Conservation (phyloP, 2,113 vertebrate species). For the Oenanthe oenanthe region DNA sequence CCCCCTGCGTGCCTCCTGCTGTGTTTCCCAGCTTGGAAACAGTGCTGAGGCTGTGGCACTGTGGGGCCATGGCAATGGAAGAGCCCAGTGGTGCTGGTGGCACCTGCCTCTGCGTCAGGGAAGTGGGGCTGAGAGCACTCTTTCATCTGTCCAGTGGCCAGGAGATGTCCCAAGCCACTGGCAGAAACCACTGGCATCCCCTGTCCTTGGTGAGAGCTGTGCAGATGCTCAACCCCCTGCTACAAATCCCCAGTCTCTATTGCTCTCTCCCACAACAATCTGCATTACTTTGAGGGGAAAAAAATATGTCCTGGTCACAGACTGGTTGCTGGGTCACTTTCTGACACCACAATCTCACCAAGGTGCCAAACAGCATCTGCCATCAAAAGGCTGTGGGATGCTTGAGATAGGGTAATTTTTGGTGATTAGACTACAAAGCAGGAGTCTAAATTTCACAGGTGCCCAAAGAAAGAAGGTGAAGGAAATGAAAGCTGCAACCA, state of each 20-base stretch:
- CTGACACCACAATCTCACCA: fast-evolving
- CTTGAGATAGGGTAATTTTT: fast-evolving
- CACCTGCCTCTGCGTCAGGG: fast-evolving
- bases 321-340: background rate
- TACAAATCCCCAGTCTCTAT: background rate
- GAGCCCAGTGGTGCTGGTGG: background rate
- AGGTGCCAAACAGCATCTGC: background rate
- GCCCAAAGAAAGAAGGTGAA: background rate
- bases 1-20: fast-evolving
- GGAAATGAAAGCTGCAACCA: constrained; percentile 1
- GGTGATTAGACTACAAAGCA: background rate
- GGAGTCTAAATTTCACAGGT: background rate
- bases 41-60: background rate
- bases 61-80: background rate
- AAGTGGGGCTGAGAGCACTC: background rate
- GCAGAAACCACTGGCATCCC: background rate
- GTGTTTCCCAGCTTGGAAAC: background rate
- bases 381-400: background rate
- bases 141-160: fast-evolving
- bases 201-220: background rate
- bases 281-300: background rate
- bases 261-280: background rate
- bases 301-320: background rate
- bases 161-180: background rate
- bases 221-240: background rate